Percentiles rank a stretch among this genome's conserved stretches.
Conservation (phyloP, 2,888 invertebrate species). For the Thumatha senex region DNA sequence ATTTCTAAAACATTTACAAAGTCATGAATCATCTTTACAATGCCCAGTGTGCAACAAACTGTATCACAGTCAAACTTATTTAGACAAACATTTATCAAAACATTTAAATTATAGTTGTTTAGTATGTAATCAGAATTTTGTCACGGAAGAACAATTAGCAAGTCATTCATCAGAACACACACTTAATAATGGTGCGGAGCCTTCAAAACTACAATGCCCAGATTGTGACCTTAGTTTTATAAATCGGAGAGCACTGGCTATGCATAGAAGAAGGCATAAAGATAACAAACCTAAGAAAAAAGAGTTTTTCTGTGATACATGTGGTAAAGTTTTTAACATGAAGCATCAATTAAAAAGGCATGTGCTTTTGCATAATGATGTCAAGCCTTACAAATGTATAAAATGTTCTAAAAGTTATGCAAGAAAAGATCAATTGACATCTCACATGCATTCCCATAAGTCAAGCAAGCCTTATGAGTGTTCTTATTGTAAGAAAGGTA, state of each 20-base stretch:
- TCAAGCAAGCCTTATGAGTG: conserved; percentile 83
- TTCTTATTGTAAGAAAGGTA: conserved; percentile 84
- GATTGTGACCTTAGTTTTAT: conserved; percentile 80
- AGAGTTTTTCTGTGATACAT: conserved; percentile 69
- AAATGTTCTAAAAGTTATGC: conserved; percentile 83
- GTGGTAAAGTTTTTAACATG: conserved; percentile 67
- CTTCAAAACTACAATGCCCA: conserved; percentile 63
- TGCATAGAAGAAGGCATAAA: conserved; percentile 61
- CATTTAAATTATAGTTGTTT: conserved; percentile 43
- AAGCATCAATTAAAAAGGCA: conserved; percentile 74
- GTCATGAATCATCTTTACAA: conserved; percentile 51
- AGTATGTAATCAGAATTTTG: conserved; percentile 38
- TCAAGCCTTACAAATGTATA: conserved; percentile 78
- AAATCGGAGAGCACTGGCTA: conserved; percentile 76
- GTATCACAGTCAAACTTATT: conserved; percentile 49
- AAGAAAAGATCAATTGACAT: conserved; percentile 80
- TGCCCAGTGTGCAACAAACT: conserved; percentile 59
- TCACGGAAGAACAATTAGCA: conserved; percentile 32
- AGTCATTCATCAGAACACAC: conserved; percentile 36
- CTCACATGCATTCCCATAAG: conserved; percentile 84
- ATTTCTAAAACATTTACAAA: conserved; percentile 70
- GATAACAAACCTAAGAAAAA: conserved; percentile 45
- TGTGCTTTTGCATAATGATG: conserved; percentile 77
- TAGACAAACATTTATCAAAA: conserved; percentile 61
- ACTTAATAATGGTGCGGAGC: conserved; percentile 23